Evolutionary conservation across 2,888 invertebrate genomes (phyloP), one percentile per base, ranked within the genome.

Genomic region (Creontiades dilutus): DNA sequence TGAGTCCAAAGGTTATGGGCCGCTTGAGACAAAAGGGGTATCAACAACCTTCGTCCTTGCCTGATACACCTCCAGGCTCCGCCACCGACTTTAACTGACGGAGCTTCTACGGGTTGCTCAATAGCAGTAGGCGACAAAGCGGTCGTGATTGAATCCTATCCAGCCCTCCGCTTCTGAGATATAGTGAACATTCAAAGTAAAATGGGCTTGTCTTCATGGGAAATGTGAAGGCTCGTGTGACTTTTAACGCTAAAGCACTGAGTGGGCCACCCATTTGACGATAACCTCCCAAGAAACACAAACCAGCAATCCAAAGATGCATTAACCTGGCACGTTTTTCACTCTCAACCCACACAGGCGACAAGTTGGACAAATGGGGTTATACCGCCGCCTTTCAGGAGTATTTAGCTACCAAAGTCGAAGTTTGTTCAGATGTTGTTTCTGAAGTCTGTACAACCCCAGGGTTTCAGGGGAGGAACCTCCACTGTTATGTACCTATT

Each of bases 1-100:
- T 27, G 52, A 48, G 82, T 23, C 82, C 28, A 37, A 57, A 85
- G 85, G 61, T 85, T 85, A 85, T 55, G 85, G 57, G 13, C 37
- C 37, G 27, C 9, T 61, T 0, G 37, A 23, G 61, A 55, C 57
- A 85, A 85, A 85, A 61, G 85, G 61, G 61, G 13, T 82, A 52
- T 82, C 55, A 82, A 82, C 78, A 78, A 78, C 78, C 78, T 76
- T 19, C 78, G 37, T 78, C 37, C 19, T 47, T 78, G 9, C 37
- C 46, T 46, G 28, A 78, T 14, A 27, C 37, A 78, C 78, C 68
- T 68, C 68, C 68, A 12, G 68, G 13, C 23, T 27, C 12, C 23
- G 68, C 68, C 68, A 68, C 68, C 27, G 23, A 57, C n/a, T 57
- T n/a, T 57, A 61, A 68, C 23, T 68, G 68, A 68, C 68, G 27